phyloP scores from a whole-genome alignment of 2,888 invertebrate genomes.

The Phanerotoma sp. region DNA sequence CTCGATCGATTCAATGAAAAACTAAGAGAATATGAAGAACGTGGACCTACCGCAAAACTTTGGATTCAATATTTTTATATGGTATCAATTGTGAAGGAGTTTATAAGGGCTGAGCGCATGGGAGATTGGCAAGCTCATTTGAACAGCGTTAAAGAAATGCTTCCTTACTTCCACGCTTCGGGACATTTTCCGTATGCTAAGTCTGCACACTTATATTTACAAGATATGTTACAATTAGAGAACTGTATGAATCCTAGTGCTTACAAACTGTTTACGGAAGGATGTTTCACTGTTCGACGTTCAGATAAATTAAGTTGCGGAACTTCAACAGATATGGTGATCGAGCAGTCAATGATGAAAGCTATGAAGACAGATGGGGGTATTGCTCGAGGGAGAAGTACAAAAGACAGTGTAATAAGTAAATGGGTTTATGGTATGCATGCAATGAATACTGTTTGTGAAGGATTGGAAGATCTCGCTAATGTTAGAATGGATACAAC shows the following conservation, averaged over 20 bases:
- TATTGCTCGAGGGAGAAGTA: slow-evolving; percentile 20
- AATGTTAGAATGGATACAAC: slow-evolving; percentile 45
- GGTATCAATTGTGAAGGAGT: slow-evolving; percentile 25
- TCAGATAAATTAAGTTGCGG: slow-evolving; percentile 33
- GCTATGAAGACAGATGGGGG: slow-evolving; percentile 28
- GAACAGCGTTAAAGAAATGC: slow-evolving; percentile 35
- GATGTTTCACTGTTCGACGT: slow-evolving; percentile 31
- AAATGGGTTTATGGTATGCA: slow-evolving; percentile 38
- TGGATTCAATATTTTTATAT: slow-evolving; percentile 33
- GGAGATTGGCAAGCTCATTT: slow-evolving; percentile 37
- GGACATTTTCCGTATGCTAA: slow-evolving; percentile 45
- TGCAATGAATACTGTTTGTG: slow-evolving; percentile 43
- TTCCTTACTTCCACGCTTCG: slow-evolving; percentile 39
- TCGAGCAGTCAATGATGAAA: slow-evolving; percentile 33
- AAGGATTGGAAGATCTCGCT: slow-evolving; percentile 43
- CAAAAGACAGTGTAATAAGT: neutral
- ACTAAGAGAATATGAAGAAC: neutral
- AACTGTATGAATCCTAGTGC: slow-evolving; percentile 21
- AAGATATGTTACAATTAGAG: slow-evolving; percentile 38
- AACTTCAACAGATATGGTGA: slow-evolving; percentile 31
- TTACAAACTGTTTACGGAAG: slow-evolving; percentile 27
- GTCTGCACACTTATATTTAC: slow-evolving; percentile 41
- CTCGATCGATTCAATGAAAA: neutral
- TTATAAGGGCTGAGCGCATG: slow-evolving; percentile 35
- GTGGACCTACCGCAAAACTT: slow-evolving; percentile 24